phyloP scores from a whole-genome alignment of 2,888 invertebrate species.

The Hartigia nigra region DNA sequence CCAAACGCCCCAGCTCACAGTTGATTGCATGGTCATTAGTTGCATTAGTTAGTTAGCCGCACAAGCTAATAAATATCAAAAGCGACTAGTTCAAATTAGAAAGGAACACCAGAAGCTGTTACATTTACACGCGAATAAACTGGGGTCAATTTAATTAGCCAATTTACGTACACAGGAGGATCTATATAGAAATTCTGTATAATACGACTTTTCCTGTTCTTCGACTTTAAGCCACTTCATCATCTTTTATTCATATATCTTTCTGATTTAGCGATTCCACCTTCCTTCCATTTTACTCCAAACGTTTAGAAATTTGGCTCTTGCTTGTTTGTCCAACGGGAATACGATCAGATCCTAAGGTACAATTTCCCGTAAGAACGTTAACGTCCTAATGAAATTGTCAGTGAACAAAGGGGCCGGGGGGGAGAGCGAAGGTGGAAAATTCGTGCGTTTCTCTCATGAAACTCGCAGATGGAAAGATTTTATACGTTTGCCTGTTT shows the following conservation, averaged over 20 bases:
- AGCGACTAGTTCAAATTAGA: background rate
- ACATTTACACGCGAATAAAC: background rate
- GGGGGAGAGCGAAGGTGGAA: background rate
- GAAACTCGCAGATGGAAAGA: slow-evolving; percentile 27
- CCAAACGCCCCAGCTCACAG: background rate
- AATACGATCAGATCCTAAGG: background rate
- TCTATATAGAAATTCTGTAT: background rate
- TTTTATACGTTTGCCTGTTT: slow-evolving; percentile 18
- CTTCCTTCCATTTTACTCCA: background rate
- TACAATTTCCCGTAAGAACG: background rate
- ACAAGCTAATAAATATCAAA: slow-evolving; percentile 46
- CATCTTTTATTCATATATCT: background rate
- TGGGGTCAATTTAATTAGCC: background rate
- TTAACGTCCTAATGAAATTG: background rate
- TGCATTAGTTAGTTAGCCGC: slow-evolving; percentile 39
- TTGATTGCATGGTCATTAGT: slow-evolving; percentile 16
- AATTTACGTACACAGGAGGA: background rate
- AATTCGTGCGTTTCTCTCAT: background rate
- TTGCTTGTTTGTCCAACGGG: background rate
- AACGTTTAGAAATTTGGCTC: background rate
- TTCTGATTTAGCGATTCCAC: background rate
- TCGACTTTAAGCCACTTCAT: background rate
- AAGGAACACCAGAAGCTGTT: background rate
- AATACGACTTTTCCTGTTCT: background rate
- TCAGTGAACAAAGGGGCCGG: background rate